Evolutionary conservation across 2,113 vertebrate genomes (phyloP).

Genomic region (Malaclemys terrapin): DNA sequence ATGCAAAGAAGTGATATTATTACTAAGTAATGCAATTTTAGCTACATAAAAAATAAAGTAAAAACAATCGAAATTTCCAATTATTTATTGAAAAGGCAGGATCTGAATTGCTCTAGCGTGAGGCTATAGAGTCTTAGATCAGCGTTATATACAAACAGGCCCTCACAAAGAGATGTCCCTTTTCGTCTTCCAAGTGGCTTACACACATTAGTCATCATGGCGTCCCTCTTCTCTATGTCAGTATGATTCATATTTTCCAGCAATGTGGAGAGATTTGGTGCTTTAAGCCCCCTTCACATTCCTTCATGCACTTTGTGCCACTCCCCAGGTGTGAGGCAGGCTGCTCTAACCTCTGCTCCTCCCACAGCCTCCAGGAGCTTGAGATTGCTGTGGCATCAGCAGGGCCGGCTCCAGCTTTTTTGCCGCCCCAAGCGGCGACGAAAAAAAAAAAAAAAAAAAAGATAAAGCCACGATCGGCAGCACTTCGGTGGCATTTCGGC

Average conservation of each 20-base stretch:
- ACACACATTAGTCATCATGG: background rate
- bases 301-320: too few species aligned
- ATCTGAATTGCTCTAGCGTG: background rate
- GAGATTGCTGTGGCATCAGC: background rate
- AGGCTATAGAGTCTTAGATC: background rate
- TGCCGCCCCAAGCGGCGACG: too few species aligned
- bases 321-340: background rate
- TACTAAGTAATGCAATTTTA: background rate
- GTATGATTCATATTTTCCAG: background rate
- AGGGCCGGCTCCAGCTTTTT: too few species aligned
- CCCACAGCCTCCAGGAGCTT: background rate
- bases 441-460: too few species aligned
- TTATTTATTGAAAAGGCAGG: background rate
- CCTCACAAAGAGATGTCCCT: background rate
- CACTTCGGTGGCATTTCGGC: too few species aligned
- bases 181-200: background rate
- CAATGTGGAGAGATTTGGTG: background rate
- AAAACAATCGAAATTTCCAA: background rate
- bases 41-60: too few species aligned
- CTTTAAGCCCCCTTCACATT: background rate
- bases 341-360: background rate
- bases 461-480: too few species aligned
- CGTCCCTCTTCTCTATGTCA: background rate
- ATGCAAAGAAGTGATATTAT: accelerated
- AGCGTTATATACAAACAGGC: background rate